phyloP scores from a whole-genome alignment of 2,888 invertebrate species.

The Trissolcus brochymenae region DNA sequence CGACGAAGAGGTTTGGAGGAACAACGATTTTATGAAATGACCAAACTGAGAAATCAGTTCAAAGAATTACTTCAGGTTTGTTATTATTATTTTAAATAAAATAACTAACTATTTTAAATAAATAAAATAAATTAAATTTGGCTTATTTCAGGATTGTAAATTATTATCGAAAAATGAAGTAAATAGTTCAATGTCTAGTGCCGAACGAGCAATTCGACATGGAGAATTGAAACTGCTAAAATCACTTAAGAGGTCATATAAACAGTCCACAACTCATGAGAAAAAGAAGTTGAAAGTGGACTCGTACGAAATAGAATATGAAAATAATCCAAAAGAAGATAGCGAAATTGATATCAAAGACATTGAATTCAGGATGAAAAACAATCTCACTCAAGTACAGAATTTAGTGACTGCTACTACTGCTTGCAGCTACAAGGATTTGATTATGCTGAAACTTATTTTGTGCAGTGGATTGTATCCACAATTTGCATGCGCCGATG shows the following conservation, averaged over 20 bases:
- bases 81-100: slow-evolving; percentile 30
- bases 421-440: slow-evolving; percentile 82
- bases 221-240: slow-evolving; percentile 93
- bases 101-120: background rate
- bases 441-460: slow-evolving; percentile 86
- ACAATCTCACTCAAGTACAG: slow-evolving; percentile 85
- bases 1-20: slow-evolving; percentile 94
- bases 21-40: slow-evolving; percentile 97
- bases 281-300: slow-evolving; percentile 87
- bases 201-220: slow-evolving; percentile 88
- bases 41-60: slow-evolving; percentile 93
- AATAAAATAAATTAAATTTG: no score
- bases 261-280: slow-evolving; percentile 83
- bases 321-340: slow-evolving; percentile 79
- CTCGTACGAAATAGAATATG: slow-evolving; percentile 82
- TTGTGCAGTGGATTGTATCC: slow-evolving; percentile 96
- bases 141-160: slow-evolving; percentile 79
- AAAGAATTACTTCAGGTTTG: slow-evolving; percentile 85
- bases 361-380: slow-evolving; percentile 89
- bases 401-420: slow-evolving; percentile 81
- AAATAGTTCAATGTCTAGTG: slow-evolving; percentile 79
- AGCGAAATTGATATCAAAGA: slow-evolving; percentile 86
- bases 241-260: slow-evolving; percentile 85
- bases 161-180: slow-evolving; percentile 78
- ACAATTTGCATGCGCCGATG: slow-evolving; percentile 95